These are phyloP conservation scores for Archegozetes longisetosus DNA, from an alignment of 1,140 invertebrate genomes.

Conservation along the genomic window DNA sequence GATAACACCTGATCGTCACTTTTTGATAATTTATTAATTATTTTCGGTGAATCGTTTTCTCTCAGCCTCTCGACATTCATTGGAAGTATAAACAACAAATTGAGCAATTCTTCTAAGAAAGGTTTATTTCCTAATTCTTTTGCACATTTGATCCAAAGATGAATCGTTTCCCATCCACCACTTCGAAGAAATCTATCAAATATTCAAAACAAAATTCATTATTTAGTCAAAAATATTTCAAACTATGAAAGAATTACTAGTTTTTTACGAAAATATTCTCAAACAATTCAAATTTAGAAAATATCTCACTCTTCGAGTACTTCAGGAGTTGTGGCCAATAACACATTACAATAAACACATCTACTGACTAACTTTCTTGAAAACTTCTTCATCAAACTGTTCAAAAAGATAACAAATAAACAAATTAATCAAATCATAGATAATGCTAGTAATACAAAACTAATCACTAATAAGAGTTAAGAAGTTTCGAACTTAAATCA, in stretches of 20 bases:
- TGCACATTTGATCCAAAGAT: conserved; percentile 71
- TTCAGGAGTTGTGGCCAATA: conserved; percentile 68
- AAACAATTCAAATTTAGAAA: not conserved
- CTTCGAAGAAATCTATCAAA: conserved; percentile 58
- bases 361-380: conserved; percentile 88
- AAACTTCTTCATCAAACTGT: conserved; percentile 83
- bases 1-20: conserved; percentile 10
- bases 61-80: conserved; percentile 74
- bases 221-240: not conserved
- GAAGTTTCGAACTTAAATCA: conserved; percentile 2
- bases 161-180: conserved; percentile 74
- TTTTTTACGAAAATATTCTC: not conserved
- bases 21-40: conserved; percentile 55
- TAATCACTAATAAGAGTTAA: conserved; percentile 2
- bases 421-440: conserved; percentile 2
- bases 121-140: conserved; percentile 60
- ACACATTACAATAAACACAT: conserved; percentile 84
- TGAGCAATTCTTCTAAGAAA: conserved; percentile 63
- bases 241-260: not conserved
- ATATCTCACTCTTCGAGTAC: conserved; percentile 57
- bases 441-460: conserved; percentile 5
- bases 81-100: conserved; percentile 61
- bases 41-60: conserved; percentile 72
- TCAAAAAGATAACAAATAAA: conserved; percentile 30
- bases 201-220: conserved; percentile 26